Evolutionary conservation across 2,888 invertebrate species (phyloP), one percentile per base, ranked within the genome.

Genomic region (Perizoma affinitatum): DNA sequence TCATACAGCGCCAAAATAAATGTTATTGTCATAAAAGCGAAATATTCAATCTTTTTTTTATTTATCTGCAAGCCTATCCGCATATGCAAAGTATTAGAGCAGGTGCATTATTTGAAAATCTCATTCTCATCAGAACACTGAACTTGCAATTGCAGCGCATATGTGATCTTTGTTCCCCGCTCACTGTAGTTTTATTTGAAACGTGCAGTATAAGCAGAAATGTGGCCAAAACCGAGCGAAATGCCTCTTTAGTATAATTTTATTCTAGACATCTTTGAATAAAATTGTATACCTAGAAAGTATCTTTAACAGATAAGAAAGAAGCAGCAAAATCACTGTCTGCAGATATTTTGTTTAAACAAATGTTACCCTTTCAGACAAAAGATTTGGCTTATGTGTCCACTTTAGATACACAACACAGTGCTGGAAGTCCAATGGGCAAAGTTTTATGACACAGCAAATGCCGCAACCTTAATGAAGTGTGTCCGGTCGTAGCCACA

Each of bases 141-240:
- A 41, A 51, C 53, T 75, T 75, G 80, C 85, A 83, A 75, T 77
- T 75, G 72, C 74, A 84, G 72, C 82, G 73, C 89, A 88, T 88
- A 81, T 89, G 89, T 82, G 83, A 86, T 84, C 80, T 83, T 82
- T 74, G 73, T 72, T 83, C 71, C 70, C 78, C 67, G 71, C 77
- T 73, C 85, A 84, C 86, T 87, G 84, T 86, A 72, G 71, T 72
- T 71, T 70, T 72, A 76, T 78, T 79, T 69, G 72, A 78, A 83
- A 88, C 84, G 84, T 87, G 86, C 82, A 77, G 76, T 74, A 84
- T 84, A 80, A 88, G 87, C 88, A 80, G 75, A 83, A 83, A 73
- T 76, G 73, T 73, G 63, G 70, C 68, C 70, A 75, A 78, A 63
- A 42, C 41, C 38, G 22, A 51, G 33, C 45, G 49, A 52, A 48